phyloP scores from a whole-genome alignment of 2,888 invertebrate genomes.

The Prosopocoilus inquinatus region DNA sequence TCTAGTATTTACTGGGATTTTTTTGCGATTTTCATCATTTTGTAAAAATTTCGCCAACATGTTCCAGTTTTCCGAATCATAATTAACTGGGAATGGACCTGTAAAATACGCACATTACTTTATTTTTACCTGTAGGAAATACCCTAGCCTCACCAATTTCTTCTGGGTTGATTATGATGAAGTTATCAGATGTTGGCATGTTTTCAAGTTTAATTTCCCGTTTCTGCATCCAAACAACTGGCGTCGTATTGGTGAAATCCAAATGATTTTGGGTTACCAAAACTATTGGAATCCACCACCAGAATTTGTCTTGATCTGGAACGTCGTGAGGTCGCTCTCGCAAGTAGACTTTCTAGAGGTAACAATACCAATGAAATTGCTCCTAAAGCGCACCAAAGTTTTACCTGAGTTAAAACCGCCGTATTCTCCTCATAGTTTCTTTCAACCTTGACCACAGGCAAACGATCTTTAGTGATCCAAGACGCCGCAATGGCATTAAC shows the following conservation, averaged over 20 bases:
- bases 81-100: slow-evolving; percentile 83
- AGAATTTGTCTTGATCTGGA: slow-evolving; percentile 65
- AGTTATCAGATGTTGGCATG: slow-evolving; percentile 59
- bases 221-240: slow-evolving; percentile 63
- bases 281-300: slow-evolving; percentile 75
- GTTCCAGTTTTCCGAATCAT: slow-evolving; percentile 75
- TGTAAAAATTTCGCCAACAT: slow-evolving; percentile 65
- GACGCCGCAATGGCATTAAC: slow-evolving; percentile 72
- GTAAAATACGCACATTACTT: slow-evolving; percentile 24
- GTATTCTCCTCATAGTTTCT: slow-evolving; percentile 66
- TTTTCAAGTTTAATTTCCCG: slow-evolving; percentile 51
- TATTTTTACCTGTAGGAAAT: background rate
- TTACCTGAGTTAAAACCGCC: slow-evolving; percentile 65
- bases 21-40: slow-evolving; percentile 54
- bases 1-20: slow-evolving; percentile 69
- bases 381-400: background rate
- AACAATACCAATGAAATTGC: background rate
- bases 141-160: slow-evolving; percentile 66
- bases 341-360: slow-evolving; percentile 63
- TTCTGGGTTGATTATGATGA: slow-evolving; percentile 79
- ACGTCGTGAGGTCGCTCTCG: slow-evolving; percentile 72
- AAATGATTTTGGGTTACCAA: slow-evolving; percentile 59
- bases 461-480: slow-evolving; percentile 79
- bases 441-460: slow-evolving; percentile 71
- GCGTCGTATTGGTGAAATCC: slow-evolving; percentile 58